Conservation (phyloP, 2,797 vertebrate species). For the Pseudochaenichthys georgianus region DNA sequence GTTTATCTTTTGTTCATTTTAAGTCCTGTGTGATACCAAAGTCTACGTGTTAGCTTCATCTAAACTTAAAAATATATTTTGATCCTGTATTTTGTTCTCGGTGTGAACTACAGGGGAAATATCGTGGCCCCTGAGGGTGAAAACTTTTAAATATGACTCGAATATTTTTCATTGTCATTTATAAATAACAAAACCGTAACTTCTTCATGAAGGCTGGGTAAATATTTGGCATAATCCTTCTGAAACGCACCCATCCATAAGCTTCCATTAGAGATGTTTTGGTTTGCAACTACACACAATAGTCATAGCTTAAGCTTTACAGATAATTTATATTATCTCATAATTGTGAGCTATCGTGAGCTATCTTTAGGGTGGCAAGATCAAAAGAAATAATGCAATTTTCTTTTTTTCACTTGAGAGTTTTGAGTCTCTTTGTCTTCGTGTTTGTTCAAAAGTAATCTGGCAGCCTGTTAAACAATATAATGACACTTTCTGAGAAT, state of each 20-base stretch:
- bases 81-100: conserved; percentile 1
- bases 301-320: background rate
- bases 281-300: background rate
- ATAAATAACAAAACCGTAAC: background rate
- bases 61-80: background rate
- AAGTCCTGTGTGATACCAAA: conserved; percentile 15
- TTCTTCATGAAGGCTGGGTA: background rate
- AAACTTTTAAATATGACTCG: background rate
- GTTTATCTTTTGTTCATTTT: background rate
- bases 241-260: background rate
- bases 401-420: too few relatives aligned
- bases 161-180: conserved; percentile 11
- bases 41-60: conserved; percentile 13
- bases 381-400: background rate
- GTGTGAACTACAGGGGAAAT: conserved; percentile 4
- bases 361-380: background rate
- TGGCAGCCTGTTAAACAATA: conserved; percentile 12
- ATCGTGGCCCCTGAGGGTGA: background rate
- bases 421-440: background rate
- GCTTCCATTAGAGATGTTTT: background rate
- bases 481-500: conserved; percentile 49
- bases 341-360: background rate
- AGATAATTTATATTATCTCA: background rate
- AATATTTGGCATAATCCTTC: background rate
- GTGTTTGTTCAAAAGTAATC: background rate